phyloP scores from a whole-genome alignment of 2,113 vertebrate genomes.

The Proterorhinus semilunaris region DNA sequence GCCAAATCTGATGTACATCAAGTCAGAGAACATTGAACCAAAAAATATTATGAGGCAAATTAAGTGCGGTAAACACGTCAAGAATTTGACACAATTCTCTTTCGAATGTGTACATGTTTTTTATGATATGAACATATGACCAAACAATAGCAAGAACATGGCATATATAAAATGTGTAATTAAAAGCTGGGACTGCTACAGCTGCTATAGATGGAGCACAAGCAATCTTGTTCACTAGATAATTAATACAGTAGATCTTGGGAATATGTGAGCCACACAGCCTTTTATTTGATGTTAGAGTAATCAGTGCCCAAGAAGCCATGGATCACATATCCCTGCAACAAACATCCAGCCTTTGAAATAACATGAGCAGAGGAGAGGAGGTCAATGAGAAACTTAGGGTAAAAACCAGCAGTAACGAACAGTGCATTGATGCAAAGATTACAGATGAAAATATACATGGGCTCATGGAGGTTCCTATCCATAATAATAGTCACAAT shows the following conservation, averaged over 20 bases:
- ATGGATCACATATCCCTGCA: conserved; percentile 50
- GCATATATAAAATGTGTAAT: conserved; percentile 33
- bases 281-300: conserved; percentile 13
- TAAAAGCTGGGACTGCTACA: conserved; percentile 13
- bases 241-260: conserved; percentile 43
- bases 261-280: conserved; percentile 49
- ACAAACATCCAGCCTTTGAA: conserved; percentile 43
- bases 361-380: conserved; percentile 33
- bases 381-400: conserved; percentile 51
- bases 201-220: conserved; percentile 21
- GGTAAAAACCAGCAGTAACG: conserved; percentile 47
- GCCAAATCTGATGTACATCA: conserved; percentile 36
- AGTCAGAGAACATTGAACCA: conserved; percentile 26
- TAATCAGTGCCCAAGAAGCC: conserved; percentile 28
- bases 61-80: conserved; percentile 44
- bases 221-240: conserved; percentile 7
- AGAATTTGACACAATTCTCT: conserved; percentile 32
- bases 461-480: conserved; percentile 50
- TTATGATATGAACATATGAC: conserved; percentile 35
- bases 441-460: conserved; percentile 53
- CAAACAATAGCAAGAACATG: conserved; percentile 17
- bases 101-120: conserved; percentile 17
- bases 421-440: conserved; percentile 53
- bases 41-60: conserved; percentile 10
- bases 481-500: conserved; percentile 33